A percentile compares a stretch with the other conserved stretches of the same genome.
phyloP scores from a whole-genome alignment of 2,113 vertebrate species.

The Actenoides lindsayi region DNA sequence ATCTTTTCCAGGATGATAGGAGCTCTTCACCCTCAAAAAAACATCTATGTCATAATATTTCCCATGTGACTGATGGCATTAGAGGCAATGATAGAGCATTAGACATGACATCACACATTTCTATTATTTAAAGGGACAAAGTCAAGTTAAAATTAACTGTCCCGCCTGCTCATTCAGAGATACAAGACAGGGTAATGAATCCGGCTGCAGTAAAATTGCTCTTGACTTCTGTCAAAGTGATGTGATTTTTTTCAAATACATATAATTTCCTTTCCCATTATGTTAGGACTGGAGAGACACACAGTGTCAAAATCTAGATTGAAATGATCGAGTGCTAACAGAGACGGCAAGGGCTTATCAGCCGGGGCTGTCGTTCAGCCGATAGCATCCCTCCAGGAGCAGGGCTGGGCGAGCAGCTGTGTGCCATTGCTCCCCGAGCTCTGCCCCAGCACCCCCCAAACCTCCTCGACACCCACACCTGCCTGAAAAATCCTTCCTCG shows the following conservation, averaged over 20 bases:
- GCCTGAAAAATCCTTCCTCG: not conserved
- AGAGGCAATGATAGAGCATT: not conserved
- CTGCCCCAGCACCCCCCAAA: not conserved
- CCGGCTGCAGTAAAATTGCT: not conserved
- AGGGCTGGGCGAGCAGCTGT: rapidly evolving
- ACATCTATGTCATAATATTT: not conserved
- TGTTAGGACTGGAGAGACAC: not conserved
- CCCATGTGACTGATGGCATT: not conserved
- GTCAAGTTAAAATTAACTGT: not conserved
- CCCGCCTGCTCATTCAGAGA: rapidly evolving
- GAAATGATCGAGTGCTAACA: not conserved
- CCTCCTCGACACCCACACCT: not conserved
- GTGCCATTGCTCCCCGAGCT: not conserved
- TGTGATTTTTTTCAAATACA: not conserved
- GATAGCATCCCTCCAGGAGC: not conserved
- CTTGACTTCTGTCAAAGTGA: not conserved
- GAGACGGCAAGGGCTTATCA: not conserved
- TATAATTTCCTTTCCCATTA: slow-evolving; percentile 8
- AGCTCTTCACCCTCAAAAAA: not conserved
- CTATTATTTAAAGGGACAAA: slow-evolving; percentile 15
- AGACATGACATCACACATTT: not conserved
- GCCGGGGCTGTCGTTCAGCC: rapidly evolving
- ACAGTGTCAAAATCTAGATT: not conserved
- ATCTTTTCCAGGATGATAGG: not conserved
- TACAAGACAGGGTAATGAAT: not conserved